Conservation (phyloP, 2,113 vertebrate genomes). For the Hippocampus zosterae region DNA sequence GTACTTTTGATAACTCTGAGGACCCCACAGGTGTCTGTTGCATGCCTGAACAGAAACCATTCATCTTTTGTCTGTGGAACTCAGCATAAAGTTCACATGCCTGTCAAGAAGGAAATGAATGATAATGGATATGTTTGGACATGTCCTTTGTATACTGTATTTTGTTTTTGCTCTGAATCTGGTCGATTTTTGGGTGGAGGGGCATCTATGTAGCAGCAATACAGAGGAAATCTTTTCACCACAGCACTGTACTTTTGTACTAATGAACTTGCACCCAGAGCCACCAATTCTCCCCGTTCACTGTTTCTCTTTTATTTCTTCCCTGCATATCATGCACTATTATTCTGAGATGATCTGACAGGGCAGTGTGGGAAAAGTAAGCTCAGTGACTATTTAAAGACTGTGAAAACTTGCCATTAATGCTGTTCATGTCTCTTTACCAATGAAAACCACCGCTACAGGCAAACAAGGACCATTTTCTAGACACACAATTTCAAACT, state of each 20-base stretch:
- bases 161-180: slow-evolving; percentile 43
- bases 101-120: slow-evolving; percentile 57
- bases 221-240: slow-evolving; percentile 72
- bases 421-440: slow-evolving; percentile 37
- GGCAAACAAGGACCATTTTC: slow-evolving; percentile 28
- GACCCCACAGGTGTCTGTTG: slow-evolving; percentile 85
- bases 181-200: slow-evolving; percentile 54
- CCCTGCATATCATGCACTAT: slow-evolving; percentile 48
- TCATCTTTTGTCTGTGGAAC: slow-evolving; percentile 77
- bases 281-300: slow-evolving; percentile 67
- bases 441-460: slow-evolving; percentile 7
- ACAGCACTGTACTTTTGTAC: slow-evolving; percentile 76
- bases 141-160: slow-evolving; percentile 47
- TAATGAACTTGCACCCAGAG: slow-evolving; percentile 70
- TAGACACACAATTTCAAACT: slow-evolving; percentile 61
- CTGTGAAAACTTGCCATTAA: slow-evolving; percentile 47
- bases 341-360: slow-evolving; percentile 38
- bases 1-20: slow-evolving; percentile 77
- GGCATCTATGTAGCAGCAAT: slow-evolving; percentile 76
- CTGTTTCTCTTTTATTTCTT: slow-evolving; percentile 26
- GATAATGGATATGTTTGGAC: slow-evolving; percentile 54
- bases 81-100: slow-evolving; percentile 65
- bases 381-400: slow-evolving; percentile 22
- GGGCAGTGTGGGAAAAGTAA: slow-evolving; percentile 29
- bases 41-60: slow-evolving; percentile 83